Evolutionary conservation across 2,113 vertebrate genomes (phyloP).

Genomic region (Condylura cristata): DNA sequence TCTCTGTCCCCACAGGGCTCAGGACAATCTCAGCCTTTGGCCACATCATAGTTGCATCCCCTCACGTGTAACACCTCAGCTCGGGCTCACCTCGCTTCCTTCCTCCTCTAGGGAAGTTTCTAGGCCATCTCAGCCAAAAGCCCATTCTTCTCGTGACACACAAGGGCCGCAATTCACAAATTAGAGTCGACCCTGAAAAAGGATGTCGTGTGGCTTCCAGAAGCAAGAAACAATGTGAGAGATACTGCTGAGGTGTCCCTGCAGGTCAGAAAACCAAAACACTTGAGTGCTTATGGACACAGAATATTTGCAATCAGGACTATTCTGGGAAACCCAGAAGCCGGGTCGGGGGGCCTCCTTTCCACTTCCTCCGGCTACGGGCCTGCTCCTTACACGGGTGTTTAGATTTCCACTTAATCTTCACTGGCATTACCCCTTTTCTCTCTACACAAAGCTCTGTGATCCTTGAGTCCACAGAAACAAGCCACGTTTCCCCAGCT

Average conservation of each 20-base stretch:
- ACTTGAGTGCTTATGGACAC: not conserved
- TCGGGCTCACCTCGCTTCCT: not conserved
- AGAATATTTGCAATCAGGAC: not conserved
- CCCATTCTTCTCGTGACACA: not conserved
- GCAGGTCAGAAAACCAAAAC: not conserved
- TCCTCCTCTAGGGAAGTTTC: not conserved
- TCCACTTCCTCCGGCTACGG: not conserved
- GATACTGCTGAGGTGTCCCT: not conserved
- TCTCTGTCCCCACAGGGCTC: fast-evolving
- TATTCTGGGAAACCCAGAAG: not conserved
- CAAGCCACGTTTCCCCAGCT: not conserved
- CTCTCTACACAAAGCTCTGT: not conserved
- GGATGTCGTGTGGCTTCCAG: not conserved
- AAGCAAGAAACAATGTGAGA: not conserved
- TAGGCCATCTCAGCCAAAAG: not conserved
- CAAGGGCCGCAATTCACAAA: not conserved
- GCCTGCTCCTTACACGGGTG: not conserved
- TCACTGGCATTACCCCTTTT: fast-evolving
- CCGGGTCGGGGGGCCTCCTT: fast-evolving
- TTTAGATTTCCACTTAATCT: not conserved
- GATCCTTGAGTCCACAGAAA: not conserved
- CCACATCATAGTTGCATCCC: not conserved
- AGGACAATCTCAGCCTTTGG: not conserved
- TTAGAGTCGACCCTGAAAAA: not conserved
- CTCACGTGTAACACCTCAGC: fast-evolving